phyloP scores from a whole-genome alignment of 2,888 invertebrate species.

The Apotomis turbidana region DNA sequence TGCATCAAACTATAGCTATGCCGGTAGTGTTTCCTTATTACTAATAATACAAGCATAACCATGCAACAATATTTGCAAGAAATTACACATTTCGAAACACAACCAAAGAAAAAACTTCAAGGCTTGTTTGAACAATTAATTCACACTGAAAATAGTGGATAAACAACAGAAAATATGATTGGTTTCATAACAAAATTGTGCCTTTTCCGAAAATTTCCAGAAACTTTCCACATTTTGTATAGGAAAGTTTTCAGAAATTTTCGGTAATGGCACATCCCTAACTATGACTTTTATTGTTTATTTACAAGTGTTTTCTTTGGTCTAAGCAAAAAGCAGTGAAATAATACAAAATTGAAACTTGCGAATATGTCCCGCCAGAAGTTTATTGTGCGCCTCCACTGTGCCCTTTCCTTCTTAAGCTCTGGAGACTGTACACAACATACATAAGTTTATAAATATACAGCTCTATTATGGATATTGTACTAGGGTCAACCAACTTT shows the following conservation, averaged over 20 bases:
- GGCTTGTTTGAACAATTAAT: slow-evolving; percentile 8
- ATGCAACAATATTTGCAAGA: too few species aligned
- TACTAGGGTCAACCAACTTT: too few species aligned
- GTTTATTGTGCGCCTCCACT: slow-evolving; percentile 83
- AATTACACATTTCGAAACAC: slow-evolving; percentile 48
- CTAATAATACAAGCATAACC: too few species aligned
- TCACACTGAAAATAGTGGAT: too few species aligned
- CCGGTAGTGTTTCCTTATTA: too few species aligned
- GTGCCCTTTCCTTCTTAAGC: slow-evolving; percentile 80
- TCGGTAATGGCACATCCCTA: too few species aligned
- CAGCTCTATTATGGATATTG: background rate
- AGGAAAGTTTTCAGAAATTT: too few species aligned
- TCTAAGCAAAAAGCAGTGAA: slow-evolving; percentile 48
- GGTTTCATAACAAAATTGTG: too few species aligned
- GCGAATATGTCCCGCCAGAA: slow-evolving; percentile 83
- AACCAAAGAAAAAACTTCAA: slow-evolving; percentile 77
- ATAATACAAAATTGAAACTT: slow-evolving; percentile 76
- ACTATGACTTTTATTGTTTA: background rate
- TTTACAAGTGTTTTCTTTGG: slow-evolving; percentile 70
- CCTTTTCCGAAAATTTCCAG: too few species aligned
- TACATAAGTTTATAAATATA: slow-evolving; percentile 34
- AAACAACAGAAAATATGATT: too few species aligned
- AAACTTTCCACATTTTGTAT: too few species aligned
- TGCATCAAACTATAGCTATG: too few species aligned
- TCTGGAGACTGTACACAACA: slow-evolving; percentile 77